Evolutionary conservation across 2,888 invertebrate species (phyloP), one percentile per base, ranked within the genome.

Genomic region (Labia minor): DNA sequence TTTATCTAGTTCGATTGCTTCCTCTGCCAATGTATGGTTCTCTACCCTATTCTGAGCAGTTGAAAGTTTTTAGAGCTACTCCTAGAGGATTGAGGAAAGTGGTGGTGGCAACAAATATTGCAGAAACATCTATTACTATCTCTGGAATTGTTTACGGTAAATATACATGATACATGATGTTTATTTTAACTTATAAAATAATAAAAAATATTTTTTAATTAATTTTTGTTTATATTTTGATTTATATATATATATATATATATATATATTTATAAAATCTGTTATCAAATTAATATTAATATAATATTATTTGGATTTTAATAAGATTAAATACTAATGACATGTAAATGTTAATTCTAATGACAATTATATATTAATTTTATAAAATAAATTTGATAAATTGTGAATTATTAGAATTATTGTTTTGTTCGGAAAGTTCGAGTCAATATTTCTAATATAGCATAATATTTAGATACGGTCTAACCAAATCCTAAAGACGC

Each of bases 51-150:
- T 81, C 85, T 19, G 92, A 92, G 73, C 95, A 97, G 79, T 80
- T 95, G 74, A 88, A 88, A 74, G 95, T 91, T 0, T 95, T 96
- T 76, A 86, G 88, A 72, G 80, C 80, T 10, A 82, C 86, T 0
- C 86, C 89, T 1, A 83, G 83, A 69, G 87, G 87, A 33, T 84
- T 86, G 0, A 81, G 98, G 21, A 98, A 97, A 79, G 86, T 97
- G 19, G 86, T 99, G 0, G 81, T 98, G 2, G 91, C 97, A 0
- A 98, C 97, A 0, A 98, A 98, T 75, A 91, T 99, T 66, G 97
- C 98, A 0, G 98, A 99, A 78, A 93, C 98, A 0, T 95, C 96
- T 1, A 86, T 98, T 18, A 98, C 98, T 0, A 95, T 98, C 73
- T 88, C 90, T 1, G 95, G 95, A 20, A 87, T 99, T 70, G 88